phyloP scores from a whole-genome alignment of 2,113 vertebrate species.

The Engystomops pustulosus region DNA sequence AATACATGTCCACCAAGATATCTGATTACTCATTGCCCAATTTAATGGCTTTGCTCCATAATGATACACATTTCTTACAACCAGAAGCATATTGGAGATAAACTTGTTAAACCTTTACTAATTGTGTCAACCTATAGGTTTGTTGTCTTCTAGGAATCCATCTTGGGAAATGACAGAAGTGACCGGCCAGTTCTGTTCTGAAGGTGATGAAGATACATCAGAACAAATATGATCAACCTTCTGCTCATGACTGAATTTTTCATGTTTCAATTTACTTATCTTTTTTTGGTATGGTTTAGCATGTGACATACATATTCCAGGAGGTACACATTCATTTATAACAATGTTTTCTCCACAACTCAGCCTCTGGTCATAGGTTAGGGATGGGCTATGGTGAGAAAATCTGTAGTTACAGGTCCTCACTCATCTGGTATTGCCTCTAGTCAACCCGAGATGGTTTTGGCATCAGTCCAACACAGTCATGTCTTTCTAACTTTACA shows the following conservation, averaged over 20 bases:
- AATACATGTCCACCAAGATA: not conserved
- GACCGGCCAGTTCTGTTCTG: not conserved
- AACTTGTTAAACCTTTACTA: not conserved
- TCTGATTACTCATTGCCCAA: not conserved
- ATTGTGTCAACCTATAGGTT: not conserved
- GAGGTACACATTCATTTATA: not conserved
- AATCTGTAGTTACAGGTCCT: not conserved
- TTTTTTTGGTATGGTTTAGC: not conserved
- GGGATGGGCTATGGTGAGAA: not conserved
- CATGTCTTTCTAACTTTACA: not conserved
- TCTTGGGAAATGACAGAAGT: not conserved
- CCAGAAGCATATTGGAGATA: not conserved
- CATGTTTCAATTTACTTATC: not conserved
- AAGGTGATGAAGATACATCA: not conserved
- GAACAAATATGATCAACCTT: not conserved
- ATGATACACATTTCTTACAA: not conserved
- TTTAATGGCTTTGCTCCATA: not conserved
- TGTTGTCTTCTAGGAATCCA: conserved; percentile 24
- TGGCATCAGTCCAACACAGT: not conserved
- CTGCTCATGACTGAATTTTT: not conserved
- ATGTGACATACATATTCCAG: conserved; percentile 5
- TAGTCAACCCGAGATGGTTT: not conserved
- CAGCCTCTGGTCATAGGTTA: conserved; percentile 30
- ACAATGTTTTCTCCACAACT: conserved; percentile 14
- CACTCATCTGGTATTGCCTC: not conserved